phyloP scores from a whole-genome alignment of 2,888 invertebrate genomes.

The Microctonus aethiopoides region DNA sequence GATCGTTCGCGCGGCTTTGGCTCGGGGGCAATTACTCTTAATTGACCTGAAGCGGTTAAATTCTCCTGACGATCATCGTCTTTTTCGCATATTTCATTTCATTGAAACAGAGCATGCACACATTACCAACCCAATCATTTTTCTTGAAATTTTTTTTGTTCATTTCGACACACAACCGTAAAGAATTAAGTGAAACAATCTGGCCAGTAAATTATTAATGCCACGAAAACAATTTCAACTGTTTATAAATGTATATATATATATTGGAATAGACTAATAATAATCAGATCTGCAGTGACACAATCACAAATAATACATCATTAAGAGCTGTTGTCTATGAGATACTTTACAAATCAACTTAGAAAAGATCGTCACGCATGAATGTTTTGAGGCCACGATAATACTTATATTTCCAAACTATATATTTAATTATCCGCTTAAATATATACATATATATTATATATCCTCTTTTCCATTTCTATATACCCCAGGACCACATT shows the following conservation, averaged over 20 bases:
- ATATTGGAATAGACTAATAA: conserved; percentile 31
- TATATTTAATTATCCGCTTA: not conserved
- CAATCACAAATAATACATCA: conserved; percentile 19
- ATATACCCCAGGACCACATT: not conserved
- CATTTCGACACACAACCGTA: too few relatives aligned
- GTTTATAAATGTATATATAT: not conserved
- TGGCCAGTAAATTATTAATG: not conserved
- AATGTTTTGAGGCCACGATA: conserved; percentile 4
- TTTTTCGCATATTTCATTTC: conserved; percentile 17
- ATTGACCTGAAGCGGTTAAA: conserved; percentile 50
- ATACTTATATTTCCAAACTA: conserved; percentile 7
- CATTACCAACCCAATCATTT: conserved; percentile 17
- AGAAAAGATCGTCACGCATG: not conserved
- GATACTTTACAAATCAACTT: not conserved
- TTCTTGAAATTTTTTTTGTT: not conserved
- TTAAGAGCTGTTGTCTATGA: not conserved
- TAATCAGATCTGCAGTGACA: conserved; percentile 36
- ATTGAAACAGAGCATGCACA: not conserved
- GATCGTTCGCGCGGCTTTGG: conserved; percentile 39
- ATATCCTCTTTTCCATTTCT: not conserved
- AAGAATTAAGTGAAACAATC: not conserved
- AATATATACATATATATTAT: too few relatives aligned
- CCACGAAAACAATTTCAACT: conserved; percentile 18
- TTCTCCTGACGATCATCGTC: conserved; percentile 37
- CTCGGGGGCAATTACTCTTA: conserved; percentile 50